These are phyloP conservation scores for Platycheirus rosarum DNA, from an alignment of 2,888 invertebrate genomes.

Conservation along the genomic window DNA sequence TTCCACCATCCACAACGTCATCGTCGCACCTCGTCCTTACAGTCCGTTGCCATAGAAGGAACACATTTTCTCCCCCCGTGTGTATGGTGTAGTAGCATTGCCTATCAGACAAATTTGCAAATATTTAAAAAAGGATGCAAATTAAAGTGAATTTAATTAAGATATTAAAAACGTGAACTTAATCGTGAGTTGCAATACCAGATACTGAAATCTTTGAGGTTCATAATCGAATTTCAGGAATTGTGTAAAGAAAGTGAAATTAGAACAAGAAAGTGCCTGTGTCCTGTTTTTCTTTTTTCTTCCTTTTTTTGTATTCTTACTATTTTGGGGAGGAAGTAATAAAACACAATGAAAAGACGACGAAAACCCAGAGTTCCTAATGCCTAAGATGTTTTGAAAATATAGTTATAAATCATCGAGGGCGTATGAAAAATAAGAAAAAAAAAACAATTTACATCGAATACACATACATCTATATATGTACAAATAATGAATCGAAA, in stretches of 20 bases:
- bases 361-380: conserved; percentile 51
- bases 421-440: neutral
- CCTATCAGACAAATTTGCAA: conserved; percentile 22
- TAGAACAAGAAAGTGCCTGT: conserved; percentile 40
- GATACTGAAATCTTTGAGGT: no score
- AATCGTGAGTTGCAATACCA: no score
- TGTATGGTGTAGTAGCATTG: conserved; percentile 31
- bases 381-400: conserved; percentile 11
- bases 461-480: conserved; percentile 13
- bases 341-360: conserved; percentile 35
- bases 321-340: conserved; percentile 15
- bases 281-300: conserved; percentile 17
- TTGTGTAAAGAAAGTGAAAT: conserved; percentile 40
- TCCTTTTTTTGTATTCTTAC: neutral
- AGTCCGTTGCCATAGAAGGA: conserved; percentile 35
- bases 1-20: conserved; percentile 46
- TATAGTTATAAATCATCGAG: neutral
- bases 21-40: conserved; percentile 42
- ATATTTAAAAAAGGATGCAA: neutral
- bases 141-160: neutral
- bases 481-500: conserved; percentile 56
- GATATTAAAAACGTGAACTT: neutral
- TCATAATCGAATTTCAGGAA: no score
- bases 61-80: conserved; percentile 46
- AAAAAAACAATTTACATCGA: conserved; percentile 47